Conservation (phyloP, 2,113 vertebrate genomes). For the Coregonus clupeaformis region DNA sequence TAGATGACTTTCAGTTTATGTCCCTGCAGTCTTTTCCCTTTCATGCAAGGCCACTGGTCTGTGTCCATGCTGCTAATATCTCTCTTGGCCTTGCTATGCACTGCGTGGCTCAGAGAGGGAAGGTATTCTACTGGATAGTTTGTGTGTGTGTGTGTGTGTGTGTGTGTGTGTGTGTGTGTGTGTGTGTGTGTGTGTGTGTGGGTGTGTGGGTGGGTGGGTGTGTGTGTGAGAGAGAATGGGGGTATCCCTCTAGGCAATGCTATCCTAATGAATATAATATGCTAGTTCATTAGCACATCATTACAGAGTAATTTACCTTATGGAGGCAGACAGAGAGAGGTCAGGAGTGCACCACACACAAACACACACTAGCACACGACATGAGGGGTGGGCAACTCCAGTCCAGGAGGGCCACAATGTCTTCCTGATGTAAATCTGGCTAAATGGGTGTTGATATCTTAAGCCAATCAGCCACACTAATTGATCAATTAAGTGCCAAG, state of each 20-base stretch:
- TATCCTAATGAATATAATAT: slow-evolving; percentile 45
- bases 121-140: background rate
- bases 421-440: slow-evolving; percentile 45
- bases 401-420: slow-evolving; percentile 1
- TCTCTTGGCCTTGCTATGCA: background rate
- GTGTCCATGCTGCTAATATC: background rate
- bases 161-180: background rate
- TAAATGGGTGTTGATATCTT: slow-evolving; percentile 61
- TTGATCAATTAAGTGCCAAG: slow-evolving; percentile 60
- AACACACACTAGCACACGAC: background rate
- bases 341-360: background rate
- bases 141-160: background rate
- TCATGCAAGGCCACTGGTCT: background rate
- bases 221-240: slow-evolving; percentile 34
- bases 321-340: slow-evolving; percentile 12
- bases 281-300: slow-evolving; percentile 49
- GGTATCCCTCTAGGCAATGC: slow-evolving; percentile 3
- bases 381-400: background rate
- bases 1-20: background rate
- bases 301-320: slow-evolving; percentile 37
- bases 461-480: slow-evolving; percentile 67
- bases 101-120: background rate
- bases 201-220: too few species aligned
- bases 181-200: too few species aligned
- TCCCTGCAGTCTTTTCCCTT: too few species aligned